Percentiles rank a stretch among this genome's conserved stretches.
Conservation (phyloP, 92 coral and sea anemone genomes). For the Phenganax subtilis region DNA sequence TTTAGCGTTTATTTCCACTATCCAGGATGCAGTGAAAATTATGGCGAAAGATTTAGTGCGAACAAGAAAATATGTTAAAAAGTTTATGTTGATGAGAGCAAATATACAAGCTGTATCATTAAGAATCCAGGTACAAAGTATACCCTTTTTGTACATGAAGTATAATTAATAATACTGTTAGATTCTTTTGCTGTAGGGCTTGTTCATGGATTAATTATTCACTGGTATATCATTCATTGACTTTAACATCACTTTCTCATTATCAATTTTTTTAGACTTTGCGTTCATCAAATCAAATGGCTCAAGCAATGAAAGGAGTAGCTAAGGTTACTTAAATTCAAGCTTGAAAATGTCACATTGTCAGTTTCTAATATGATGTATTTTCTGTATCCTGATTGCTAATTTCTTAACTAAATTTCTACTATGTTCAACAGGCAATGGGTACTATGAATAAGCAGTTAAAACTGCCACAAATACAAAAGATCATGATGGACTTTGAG, state of each 20-base stretch:
- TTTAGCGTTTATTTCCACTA: not conserved
- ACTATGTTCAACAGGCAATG: constrained; percentile 62
- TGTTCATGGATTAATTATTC: not conserved
- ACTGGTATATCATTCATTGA: not conserved
- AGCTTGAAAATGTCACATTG: not conserved
- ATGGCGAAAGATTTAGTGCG: constrained; percentile 98
- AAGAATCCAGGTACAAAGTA: constrained; percentile 65
- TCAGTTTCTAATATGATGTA: not conserved
- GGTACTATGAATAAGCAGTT: constrained; percentile 85
- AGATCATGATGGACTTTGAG: constrained; percentile 99
- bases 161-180: not conserved
- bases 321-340: constrained; percentile 60
- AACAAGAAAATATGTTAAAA: constrained; percentile 90
- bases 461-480: constrained; percentile 93
- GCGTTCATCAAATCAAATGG: constrained; percentile 92
- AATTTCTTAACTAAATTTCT: not conserved
- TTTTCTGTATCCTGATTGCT: not conserved
- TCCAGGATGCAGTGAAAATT: constrained; percentile 93
- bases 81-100: constrained; percentile 93
- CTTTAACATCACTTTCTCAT: not conserved
- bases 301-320: constrained; percentile 99
- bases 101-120: constrained; percentile 95
- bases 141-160: too few relatives aligned
- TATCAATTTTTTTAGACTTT: constrained; percentile 57
- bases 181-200: not conserved